Conservation (phyloP, 2,113 vertebrate species). For the Pseudorhombus dupliciocellatus region DNA sequence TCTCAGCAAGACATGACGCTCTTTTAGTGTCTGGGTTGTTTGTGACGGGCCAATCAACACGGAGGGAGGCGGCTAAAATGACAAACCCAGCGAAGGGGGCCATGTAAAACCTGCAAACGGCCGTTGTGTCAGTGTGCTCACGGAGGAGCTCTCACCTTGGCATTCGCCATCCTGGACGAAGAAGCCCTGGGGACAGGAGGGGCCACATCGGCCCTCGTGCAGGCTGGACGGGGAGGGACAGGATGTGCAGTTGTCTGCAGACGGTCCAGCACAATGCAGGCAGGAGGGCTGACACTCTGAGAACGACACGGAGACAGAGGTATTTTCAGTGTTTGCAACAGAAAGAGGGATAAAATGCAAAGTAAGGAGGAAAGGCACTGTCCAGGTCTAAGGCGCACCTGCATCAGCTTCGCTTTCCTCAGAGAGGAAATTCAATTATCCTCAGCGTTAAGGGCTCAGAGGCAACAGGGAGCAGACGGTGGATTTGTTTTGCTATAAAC, state of each 20-base stretch:
- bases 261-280: conserved; percentile 77
- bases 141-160: conserved; percentile 75
- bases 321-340: neutral
- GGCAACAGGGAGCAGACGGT: too few relatives aligned
- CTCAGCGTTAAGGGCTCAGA: too few relatives aligned
- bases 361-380: too few relatives aligned
- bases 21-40: neutral
- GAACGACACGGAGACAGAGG: neutral
- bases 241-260: conserved; percentile 81
- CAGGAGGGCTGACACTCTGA: conserved; percentile 90
- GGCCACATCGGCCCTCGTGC: conserved; percentile 80
- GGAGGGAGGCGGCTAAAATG: too few relatives aligned
- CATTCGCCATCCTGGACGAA: conserved; percentile 76
- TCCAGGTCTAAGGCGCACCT: too few relatives aligned
- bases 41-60: neutral
- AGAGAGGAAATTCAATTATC: too few relatives aligned
- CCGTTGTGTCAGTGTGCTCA: neutral
- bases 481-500: too few relatives aligned
- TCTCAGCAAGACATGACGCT: neutral
- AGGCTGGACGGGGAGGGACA: conserved; percentile 76
- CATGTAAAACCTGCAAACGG: neutral
- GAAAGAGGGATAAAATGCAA: too few relatives aligned
- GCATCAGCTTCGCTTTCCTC: too few relatives aligned
- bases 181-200: conserved; percentile 80
- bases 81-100: too few relatives aligned